A percentile compares a stretch with the other conserved stretches of the same genome.
Evolutionary conservation across 1,140 invertebrate genomes (phyloP).

Genomic region (Leptopilina clavipes): DNA sequence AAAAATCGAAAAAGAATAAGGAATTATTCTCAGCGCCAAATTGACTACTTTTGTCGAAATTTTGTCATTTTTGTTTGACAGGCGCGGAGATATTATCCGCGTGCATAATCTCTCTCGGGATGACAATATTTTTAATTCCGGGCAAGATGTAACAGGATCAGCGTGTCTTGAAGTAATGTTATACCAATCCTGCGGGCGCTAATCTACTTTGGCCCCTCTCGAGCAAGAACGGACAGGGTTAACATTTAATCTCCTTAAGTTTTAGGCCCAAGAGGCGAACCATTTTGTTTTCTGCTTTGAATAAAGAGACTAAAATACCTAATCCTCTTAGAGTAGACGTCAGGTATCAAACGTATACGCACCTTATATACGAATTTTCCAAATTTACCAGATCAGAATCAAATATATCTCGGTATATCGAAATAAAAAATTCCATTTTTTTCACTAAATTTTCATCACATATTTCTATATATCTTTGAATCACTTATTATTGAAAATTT

Average conservation of each 20-base stretch:
- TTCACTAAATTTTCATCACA: too few species aligned
- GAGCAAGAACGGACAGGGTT: conserved; percentile 55
- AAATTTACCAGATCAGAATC: too few species aligned
- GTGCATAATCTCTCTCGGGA: conserved; percentile 64
- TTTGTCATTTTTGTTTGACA: conserved; percentile 68
- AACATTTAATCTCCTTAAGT: conserved; percentile 71
- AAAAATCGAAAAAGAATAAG: too few species aligned
- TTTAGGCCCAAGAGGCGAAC: conserved; percentile 58
- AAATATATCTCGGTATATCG: too few species aligned
- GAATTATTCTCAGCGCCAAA: too few species aligned
- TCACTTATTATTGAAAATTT: too few species aligned
- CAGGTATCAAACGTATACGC: conserved; percentile 59
- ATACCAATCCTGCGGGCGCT: conserved; percentile 62
- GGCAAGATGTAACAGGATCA: conserved; percentile 71
- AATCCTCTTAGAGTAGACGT: conserved; percentile 68
- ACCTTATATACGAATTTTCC: conserved; percentile 31
- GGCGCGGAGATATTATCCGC: conserved; percentile 63
- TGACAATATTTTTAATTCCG: conserved; percentile 73
- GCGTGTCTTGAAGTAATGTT: conserved; percentile 65
- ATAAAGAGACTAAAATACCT: conserved; percentile 58
- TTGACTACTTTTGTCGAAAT: too few species aligned
- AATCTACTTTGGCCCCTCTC: conserved; percentile 69
- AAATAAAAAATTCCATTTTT: too few species aligned
- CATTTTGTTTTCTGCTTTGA: conserved; percentile 64
- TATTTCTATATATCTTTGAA: too few species aligned